phyloP scores from a whole-genome alignment of 2,797 vertebrate genomes.

The Chrosomus eos region DNA sequence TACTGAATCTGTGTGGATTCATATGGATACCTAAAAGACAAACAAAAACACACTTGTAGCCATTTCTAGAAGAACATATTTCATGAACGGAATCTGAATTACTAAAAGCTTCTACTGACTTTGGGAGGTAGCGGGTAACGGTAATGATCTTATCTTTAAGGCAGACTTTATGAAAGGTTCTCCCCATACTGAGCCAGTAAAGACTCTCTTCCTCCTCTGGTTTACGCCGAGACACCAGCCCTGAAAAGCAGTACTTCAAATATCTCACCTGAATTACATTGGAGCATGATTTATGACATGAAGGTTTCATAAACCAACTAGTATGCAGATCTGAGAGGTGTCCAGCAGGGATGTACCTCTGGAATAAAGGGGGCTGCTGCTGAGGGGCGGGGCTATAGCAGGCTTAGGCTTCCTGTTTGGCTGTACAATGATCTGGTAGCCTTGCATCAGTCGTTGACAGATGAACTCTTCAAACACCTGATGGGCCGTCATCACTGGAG shows the following conservation, averaged over 20 bases:
- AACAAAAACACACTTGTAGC: background rate
- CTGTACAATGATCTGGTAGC: conserved; percentile 97
- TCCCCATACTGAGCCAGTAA: conserved; percentile 98
- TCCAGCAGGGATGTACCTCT: conserved; percentile 77
- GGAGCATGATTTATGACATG: background rate
- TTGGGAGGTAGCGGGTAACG: conserved; percentile 95
- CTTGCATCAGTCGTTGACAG: conserved; percentile 97
- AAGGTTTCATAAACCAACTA: background rate
- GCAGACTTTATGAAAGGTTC: conserved; percentile 96
- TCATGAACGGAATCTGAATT: background rate
- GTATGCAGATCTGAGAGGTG: too few relatives aligned
- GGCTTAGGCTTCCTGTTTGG: conserved; percentile 83
- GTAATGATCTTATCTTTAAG: conserved; percentile 98
- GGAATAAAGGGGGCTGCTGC: conserved; percentile 95
- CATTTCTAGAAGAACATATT: conserved; percentile 4
- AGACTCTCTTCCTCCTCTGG: conserved; percentile 89
- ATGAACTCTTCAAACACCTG: conserved; percentile 99
- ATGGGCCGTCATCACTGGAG: conserved; percentile 87
- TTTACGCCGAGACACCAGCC: conserved; percentile 89
- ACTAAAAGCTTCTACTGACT: conserved; percentile 79
- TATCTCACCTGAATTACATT: background rate
- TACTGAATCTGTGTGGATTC: conserved; percentile 96
- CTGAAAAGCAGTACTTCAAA: conserved; percentile 67
- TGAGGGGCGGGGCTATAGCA: conserved; percentile 83
- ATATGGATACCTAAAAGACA: conserved; percentile 84